Base-by-base conservation (phyloP, 2,888 invertebrate species). In the Drosophila neoperkinsi region DNA sequence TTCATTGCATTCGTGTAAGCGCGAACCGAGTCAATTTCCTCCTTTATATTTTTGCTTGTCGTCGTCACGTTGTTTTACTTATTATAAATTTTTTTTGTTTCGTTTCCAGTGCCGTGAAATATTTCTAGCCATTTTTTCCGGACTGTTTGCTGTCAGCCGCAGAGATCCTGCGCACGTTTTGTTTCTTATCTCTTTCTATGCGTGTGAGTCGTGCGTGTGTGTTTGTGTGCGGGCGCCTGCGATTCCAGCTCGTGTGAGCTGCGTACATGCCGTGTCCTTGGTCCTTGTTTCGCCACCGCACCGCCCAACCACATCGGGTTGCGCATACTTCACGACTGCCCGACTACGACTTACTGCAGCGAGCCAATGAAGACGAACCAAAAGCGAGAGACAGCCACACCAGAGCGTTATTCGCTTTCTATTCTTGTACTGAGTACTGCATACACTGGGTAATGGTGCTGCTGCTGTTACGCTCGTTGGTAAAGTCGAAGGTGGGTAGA, bases 91-190 rank as follows among this genome's bases (percentile, higher is more conserved):
- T 57, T 77, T 76, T 76, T 71, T 82, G 56, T 76, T 74, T 79
- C 66, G 60, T 69, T 81, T 77, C 66, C 51, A 67, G 71, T 79
- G 73, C 76, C 77, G 82, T 89, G 76, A 89, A 90, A 89, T 87
- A 89, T 87, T 87, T 79, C 77, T 71, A 72, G 71, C 74, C 73
- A 89, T 87, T 90, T 87, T 87, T 87, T 90, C 86, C 89, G 89
- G 79, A 79, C 88, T 87, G 89, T 90, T 89, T 87, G 73, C 69
- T 73, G 77, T 63, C 69, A 79, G 84, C 81, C 77, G 76, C 84
- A 77, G 84, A 87, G 71, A 90, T 90, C 90, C 86, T 88, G 90
- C 86, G 90, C 89, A 90, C 89, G 79, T 74, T 74, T 85, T 90
- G 72, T 66, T 81, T 79, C 79, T 89, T 90, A 89, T 88, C 82